Evolutionary conservation across 2,113 vertebrate species (phyloP).

Genomic region (Casuarius casuarius): DNA sequence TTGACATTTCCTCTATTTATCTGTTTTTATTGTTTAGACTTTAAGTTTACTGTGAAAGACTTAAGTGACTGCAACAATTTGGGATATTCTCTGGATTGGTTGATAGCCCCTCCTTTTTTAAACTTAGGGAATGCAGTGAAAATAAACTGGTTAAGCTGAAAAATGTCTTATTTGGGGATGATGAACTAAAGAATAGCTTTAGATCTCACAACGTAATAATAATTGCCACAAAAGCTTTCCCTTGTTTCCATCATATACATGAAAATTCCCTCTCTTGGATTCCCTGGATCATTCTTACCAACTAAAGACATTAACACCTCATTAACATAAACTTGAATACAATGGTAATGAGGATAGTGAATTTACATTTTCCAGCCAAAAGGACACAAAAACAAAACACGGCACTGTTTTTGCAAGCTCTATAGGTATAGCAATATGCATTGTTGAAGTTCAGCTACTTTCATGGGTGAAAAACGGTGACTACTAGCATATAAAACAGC

Average conservation of each 20-base stretch:
- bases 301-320: not conserved
- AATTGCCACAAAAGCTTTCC: not conserved
- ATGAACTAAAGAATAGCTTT: conserved; percentile 36
- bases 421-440: not conserved
- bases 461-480: not conserved
- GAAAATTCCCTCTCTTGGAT: not conserved
- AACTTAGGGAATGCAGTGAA: not conserved
- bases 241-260: not conserved
- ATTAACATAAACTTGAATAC: conserved; percentile 35
- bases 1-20: conserved; percentile 78
- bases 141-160: not conserved
- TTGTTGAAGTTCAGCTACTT: not conserved
- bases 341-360: not conserved
- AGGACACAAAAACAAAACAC: not conserved
- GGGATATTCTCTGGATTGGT: conserved; percentile 27
- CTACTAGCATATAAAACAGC: not conserved
- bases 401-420: not conserved
- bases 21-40: conserved; percentile 76
- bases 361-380: conserved; percentile 32
- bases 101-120: conserved; percentile 45
- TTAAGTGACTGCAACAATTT: conserved; percentile 76
- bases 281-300: not conserved
- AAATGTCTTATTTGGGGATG: not conserved
- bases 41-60: conserved; percentile 76
- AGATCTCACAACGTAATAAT: not conserved